Base-by-base conservation (phyloP, 2,888 invertebrate genomes). In the Cistogaster globosa region DNA sequence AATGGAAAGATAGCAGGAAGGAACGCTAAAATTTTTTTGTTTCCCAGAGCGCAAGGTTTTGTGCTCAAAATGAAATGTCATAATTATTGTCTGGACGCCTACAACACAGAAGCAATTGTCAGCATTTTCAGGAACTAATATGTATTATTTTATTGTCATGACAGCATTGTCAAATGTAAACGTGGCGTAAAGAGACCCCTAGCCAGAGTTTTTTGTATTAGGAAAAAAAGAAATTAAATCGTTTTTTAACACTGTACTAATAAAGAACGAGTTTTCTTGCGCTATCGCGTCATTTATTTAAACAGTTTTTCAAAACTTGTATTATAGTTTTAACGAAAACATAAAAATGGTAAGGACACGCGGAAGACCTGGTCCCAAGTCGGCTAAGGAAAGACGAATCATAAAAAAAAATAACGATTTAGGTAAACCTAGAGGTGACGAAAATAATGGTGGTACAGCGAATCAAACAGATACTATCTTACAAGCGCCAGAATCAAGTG, bases 351-450 rank as follows among this genome's bases (percentile, higher is more conserved):
- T 22, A 0, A 67, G 36, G 6, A 18, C 7, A 63, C 3, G 36
- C 0, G 38, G 11, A 22, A 71, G 22, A n/a, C 68, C 74, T 2
- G 68, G 74, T 14, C 78, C 68, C 5, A 76, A 71, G 51, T 74
- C 71, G 1, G 16, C 11, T 20, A 79, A 65, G 22, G 22, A 55
- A 72, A 82, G 63, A 45, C 51, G 16, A 55, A 69, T 80, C 55
- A 14, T 18, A 4, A 0, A 32, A 3, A 65, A n/a, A 7, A 5
- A 1, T 58, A 60, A 45, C 0, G 53, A n/a, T 38, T 68, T 83
- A 18, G 67, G 78, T 9, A 75, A 84, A 51, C n/a, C 32, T 11
- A 55, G 26, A n/a, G n/a, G n/a, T 12, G n/a, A 12, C 11, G 4
- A 69, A 1, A 16, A 20, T 9, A 58, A 76, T 18, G 67, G 55